Base-by-base conservation (phyloP, 2,113 vertebrate species). In the Parotia lawesii region DNA sequence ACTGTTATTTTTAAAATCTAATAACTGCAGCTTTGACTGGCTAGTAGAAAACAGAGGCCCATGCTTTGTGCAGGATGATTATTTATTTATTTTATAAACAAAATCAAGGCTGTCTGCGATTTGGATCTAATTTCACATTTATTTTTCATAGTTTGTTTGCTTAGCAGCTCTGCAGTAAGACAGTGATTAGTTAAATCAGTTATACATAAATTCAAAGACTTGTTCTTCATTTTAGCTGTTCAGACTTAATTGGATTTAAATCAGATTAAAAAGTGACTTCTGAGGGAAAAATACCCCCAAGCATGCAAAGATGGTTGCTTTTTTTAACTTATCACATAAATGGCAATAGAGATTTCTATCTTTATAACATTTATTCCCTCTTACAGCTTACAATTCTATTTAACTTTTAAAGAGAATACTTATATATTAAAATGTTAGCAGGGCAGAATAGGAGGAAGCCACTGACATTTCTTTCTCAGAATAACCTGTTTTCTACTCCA, bases 191-290 rank as follows among this genome's bases (percentile, higher is more conserved):
- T 96, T 92, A 83, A 94, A 79, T 91, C 87, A 91, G 93, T 95
- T 95, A 83, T 94, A 90, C 77, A 93, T 89, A 57, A 97, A 85
- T 95, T 95, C 94, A 95, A 96, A 96, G 81, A 69, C 72, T 91
- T 70, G 89, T 40, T 94, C 86, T 95, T 96, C 84, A 54, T 96
- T 97, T 92, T 67, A 94, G 54, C 95, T 95, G 87, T 91, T 96
- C 80, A 93, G 92, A 89, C 69, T 96, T 84, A 97, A 96, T 85
- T 97, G 89, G 79, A 96, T 97, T 96, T 95, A 80, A 88, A 96
- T 94, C 88, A 92, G 79, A 96, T 96, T 96, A 92, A 91, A 96
- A 95, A 93, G 89, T 91, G 60, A 75, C 66, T 96, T 96, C 92
- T 94, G 86, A 94, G 66, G 87, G 78, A 90, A 96, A 96, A 95